Base-by-base conservation (phyloP, 92 coral and sea anemone genomes). In the Umimayanthus kanabou region DNA sequence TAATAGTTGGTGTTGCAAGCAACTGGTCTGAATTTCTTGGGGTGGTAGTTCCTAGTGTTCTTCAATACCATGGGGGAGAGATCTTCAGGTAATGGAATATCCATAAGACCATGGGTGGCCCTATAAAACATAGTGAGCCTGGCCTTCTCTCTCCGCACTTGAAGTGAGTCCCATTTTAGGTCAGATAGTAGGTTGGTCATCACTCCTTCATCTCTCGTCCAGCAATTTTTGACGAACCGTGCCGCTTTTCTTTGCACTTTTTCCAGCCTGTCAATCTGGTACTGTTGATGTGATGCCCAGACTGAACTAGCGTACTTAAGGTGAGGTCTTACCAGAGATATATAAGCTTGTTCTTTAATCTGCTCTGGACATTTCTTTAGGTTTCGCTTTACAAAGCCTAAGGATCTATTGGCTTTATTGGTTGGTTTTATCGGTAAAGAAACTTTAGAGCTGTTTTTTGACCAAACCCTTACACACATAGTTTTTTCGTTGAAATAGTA, bases 61-160 rank as follows among this genome's bases (percentile, higher is more conserved):
- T 76, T 76, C 80, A 76, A 76, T 76, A 76, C 16, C 55, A 40
- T 76, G 77, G 42, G 77, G 77, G 16, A 65, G 4, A 65, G 71
- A 65, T 65, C 71, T 65, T 65, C 71, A 65, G 26, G 71, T 65
- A 65, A 65, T 65, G 71, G 71, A 65, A 65, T 65, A 65, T 65
- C 71, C 71, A 65, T 65, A 65, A 65, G 71, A 65, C 78, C 49
- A 11, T 74, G 78, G 23, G 78, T 74, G 78, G 78, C 49, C 78
- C 47, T 74, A 39, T 74, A 74, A 39, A 74, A 74, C 78, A 74
- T 74, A 74, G 47, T 33, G 47, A 77, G 61, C 64, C 81, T 43
- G 61, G 81, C 82, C 67, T 79, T 79, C 82, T 79, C 82, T 79
- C 66, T 79, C 66, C 42, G 43, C 66, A 79, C 82, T 79, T 79